Evolutionary conservation across 1,140 invertebrate genomes (phyloP), one percentile per base, ranked within the genome.

Genomic region (Linepithema humile): DNA sequence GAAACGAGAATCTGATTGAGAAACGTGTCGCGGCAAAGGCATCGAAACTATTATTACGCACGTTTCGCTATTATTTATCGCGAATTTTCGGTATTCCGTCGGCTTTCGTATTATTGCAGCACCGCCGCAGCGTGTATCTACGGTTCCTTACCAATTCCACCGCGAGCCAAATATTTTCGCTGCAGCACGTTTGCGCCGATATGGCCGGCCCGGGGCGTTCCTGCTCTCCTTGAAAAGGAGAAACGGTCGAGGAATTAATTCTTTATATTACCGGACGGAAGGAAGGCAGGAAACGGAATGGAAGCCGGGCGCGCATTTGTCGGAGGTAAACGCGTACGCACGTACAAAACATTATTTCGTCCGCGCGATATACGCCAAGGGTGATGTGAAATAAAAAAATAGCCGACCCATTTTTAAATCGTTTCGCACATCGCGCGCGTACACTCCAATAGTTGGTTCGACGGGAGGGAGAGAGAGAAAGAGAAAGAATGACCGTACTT

Each of bases 221-320:
- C 72, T n/a, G 35, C 35, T 57, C 29, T 43, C 29, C 55, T 17
- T 35, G 35, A 80, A 43, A 26, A 38, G 35, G 74, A 78, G 62
- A 53, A 80, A 70, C 35, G 75, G 75, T 53, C 17, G 75, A 43
- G 64, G 50, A 80, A 80, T 80, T 80, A 80, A 80, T 80, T 80
- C 48, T 80, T 80, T 80, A 80, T 80, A 80, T 80, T 80, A 80
- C 64, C 50, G 23, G 75, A 70, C 75, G 64, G 48, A 55, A 53
- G 48, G 35, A 38, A 55, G 45, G 74, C 40, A 77, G 45, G 50
- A 55, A 67, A 32, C 64, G 75, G 12, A 53, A 78, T 69, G 75
- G 48, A 40, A 40, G 64, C 38, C 35, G 48, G 35, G n/a, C 23
- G 50, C 75, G 75, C 64, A 80, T 80, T 80, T 80, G 75, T 80